A percentile compares a stretch with the other conserved stretches of the same genome.
phyloP scores from a whole-genome alignment of 2,797 vertebrate species.

The Distichodus sexfasciatus region DNA sequence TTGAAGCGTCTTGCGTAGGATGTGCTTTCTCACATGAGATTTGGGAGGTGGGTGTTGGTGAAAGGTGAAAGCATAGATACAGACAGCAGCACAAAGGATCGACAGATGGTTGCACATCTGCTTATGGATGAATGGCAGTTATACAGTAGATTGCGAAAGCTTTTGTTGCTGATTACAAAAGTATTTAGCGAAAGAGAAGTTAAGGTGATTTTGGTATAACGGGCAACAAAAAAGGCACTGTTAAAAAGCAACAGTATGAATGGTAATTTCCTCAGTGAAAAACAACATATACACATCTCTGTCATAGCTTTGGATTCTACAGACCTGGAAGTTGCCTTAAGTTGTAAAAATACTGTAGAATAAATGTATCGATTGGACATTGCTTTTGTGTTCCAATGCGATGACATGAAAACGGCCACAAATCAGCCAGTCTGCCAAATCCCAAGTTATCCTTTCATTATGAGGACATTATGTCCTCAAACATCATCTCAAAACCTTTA shows the following conservation, averaged over 20 bases:
- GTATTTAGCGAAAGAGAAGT: conserved; percentile 26
- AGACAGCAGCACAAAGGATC: conserved; percentile 12
- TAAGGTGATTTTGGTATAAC: conserved; percentile 24
- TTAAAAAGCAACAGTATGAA: background rate
- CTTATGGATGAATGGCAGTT: conserved; percentile 32
- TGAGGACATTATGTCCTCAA: too few relatives aligned
- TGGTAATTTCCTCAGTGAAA: background rate
- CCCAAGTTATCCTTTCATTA: too few relatives aligned
- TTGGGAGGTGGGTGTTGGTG: background rate
- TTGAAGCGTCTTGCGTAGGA: conserved; percentile 16
- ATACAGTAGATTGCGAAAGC: conserved; percentile 19
- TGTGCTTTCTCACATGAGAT: conserved; percentile 10
- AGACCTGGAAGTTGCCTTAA: too few relatives aligned
- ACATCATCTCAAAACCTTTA: too few relatives aligned
- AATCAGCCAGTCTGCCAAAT: too few relatives aligned
- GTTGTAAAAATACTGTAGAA: too few relatives aligned
- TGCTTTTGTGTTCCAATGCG: too few relatives aligned
- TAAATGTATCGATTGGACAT: too few relatives aligned
- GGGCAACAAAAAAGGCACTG: conserved; percentile 4
- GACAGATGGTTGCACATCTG: conserved; percentile 48
- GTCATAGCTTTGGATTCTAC: too few relatives aligned
- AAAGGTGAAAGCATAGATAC: conserved; percentile 1
- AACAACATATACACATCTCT: conserved; percentile 12
- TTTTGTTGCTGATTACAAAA: conserved; percentile 14
- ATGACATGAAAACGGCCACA: too few relatives aligned